Percentiles rank a stretch among this genome's conserved stretches.
phyloP scores from a whole-genome alignment of 2,888 invertebrate genomes.

The Melanophora roralis region DNA sequence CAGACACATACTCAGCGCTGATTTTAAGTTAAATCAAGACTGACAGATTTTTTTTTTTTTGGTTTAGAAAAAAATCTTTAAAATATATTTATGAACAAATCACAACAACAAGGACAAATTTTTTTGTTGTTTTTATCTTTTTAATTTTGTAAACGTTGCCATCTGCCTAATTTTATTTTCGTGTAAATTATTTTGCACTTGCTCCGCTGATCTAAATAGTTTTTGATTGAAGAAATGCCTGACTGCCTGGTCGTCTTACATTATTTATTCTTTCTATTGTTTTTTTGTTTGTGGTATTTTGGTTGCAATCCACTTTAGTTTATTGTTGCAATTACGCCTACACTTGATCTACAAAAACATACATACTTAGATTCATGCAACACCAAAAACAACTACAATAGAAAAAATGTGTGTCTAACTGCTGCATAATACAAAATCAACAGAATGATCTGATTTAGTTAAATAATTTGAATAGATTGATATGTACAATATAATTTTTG shows the following conservation, averaged over 20 bases:
- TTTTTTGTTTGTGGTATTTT: constrained; percentile 32
- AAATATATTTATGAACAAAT: constrained; percentile 44
- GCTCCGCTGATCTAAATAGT: constrained; percentile 74
- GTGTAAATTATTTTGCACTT: constrained; percentile 75
- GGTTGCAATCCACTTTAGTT: constrained; percentile 36
- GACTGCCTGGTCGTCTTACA: constrained; percentile 13
- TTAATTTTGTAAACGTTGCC: constrained; percentile 7
- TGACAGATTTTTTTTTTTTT: constrained; percentile 44
- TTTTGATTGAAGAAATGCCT: constrained; percentile 56
- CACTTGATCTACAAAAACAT: constrained; percentile 60
- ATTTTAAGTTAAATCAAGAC: constrained; percentile 53
- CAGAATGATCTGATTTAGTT: constrained; percentile 52
- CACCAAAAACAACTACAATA: too few relatives aligned
- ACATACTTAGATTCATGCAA: too few relatives aligned
- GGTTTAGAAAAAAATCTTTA: not conserved
- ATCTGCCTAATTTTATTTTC: constrained; percentile 32
- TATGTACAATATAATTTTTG: not conserved
- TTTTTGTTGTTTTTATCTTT: not conserved
- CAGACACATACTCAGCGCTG: constrained; percentile 25
- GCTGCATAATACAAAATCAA: constrained; percentile 36
- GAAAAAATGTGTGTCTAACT: not conserved
- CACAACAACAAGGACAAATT: constrained; percentile 36
- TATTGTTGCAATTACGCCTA: constrained; percentile 63
- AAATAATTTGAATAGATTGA: constrained; percentile 35
- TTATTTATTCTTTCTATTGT: constrained; percentile 16